Conservation (phyloP, 2,888 invertebrate species). For the Linnaemya vulpina region DNA sequence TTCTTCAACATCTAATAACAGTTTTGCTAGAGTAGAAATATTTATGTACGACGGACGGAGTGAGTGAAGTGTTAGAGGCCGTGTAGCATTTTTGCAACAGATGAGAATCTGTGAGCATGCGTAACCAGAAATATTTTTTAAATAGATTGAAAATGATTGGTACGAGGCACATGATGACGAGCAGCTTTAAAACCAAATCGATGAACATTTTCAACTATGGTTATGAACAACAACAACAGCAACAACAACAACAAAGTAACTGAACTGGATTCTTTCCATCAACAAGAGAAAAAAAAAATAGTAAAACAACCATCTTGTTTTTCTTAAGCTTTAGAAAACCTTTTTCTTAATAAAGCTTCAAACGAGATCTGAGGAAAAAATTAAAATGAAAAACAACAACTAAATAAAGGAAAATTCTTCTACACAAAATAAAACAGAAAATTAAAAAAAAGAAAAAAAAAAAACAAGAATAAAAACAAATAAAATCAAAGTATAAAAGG, state of each 20-base stretch:
- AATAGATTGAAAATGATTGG: constrained; percentile 28
- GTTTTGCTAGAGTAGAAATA: not conserved
- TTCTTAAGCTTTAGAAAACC: constrained; percentile 37
- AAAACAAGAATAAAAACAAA: not conserved
- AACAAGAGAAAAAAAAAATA: no score
- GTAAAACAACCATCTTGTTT: not conserved
- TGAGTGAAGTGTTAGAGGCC: not conserved
- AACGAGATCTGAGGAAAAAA: constrained; percentile 27
- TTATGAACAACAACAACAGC: not conserved
- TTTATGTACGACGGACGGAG: not conserved
- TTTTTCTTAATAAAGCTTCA: constrained; percentile 33
- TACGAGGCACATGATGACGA: constrained; percentile 18
- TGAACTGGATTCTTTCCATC: constrained; percentile 61
- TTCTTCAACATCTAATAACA: constrained; percentile 10
- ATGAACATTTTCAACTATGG: constrained; percentile 11
- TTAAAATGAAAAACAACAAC: constrained; percentile 4
- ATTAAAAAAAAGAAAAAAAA: constrained; percentile 11
- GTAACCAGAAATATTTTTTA: constrained; percentile 60
- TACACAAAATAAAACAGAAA: no score
- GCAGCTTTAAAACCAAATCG: constrained; percentile 4
- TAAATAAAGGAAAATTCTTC: constrained; percentile 48
- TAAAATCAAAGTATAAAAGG: constrained; percentile 31
- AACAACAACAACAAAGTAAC: constrained; percentile 43
- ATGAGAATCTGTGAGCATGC: constrained; percentile 56
- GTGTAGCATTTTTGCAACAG: constrained; percentile 15